These are phyloP conservation scores for Mesaphorura yosii DNA, from an alignment of 1,140 invertebrate genomes.

Conservation along the genomic window DNA sequence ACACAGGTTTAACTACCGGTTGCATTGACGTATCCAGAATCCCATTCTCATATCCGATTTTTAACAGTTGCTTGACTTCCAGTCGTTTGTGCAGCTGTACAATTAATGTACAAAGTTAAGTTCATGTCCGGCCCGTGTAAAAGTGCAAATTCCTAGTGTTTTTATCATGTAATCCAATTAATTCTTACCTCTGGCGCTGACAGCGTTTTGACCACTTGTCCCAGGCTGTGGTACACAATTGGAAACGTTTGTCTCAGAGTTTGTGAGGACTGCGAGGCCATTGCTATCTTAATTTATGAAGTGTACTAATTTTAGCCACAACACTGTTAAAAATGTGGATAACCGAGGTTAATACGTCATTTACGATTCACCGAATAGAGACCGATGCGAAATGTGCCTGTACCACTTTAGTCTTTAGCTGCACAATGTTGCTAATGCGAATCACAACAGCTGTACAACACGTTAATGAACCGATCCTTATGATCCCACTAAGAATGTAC, in stretches of 20 bases:
- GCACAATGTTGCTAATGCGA: no score
- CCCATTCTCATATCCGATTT: conserved; percentile 12
- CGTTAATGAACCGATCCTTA: no score
- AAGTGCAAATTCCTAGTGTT: background rate
- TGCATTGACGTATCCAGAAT: conserved; percentile 7
- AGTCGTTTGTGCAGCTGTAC: background rate
- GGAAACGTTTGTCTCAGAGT: conserved; percentile 12
- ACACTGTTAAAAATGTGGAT: no score
- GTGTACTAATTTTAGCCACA: no score
- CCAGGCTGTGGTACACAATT: conserved; percentile 24
- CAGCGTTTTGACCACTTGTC: conserved; percentile 22
- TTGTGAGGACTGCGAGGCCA: no score
- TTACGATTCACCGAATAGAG: no score
- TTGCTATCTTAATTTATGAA: no score
- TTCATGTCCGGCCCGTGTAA: background rate
- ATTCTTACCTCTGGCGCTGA: conserved; percentile 20
- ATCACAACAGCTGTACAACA: no score
- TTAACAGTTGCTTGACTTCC: conserved; percentile 8
- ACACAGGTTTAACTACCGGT: conserved; percentile 2
- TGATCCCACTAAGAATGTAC: no score
- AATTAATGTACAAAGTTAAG: background rate
- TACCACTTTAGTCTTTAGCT: no score
- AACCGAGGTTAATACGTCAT: no score
- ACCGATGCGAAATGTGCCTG: no score
- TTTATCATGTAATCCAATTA: background rate